These are phyloP conservation scores for Eulemur mongoz DNA, from an alignment of 2,797 vertebrate species.

Conservation along the genomic window DNA sequence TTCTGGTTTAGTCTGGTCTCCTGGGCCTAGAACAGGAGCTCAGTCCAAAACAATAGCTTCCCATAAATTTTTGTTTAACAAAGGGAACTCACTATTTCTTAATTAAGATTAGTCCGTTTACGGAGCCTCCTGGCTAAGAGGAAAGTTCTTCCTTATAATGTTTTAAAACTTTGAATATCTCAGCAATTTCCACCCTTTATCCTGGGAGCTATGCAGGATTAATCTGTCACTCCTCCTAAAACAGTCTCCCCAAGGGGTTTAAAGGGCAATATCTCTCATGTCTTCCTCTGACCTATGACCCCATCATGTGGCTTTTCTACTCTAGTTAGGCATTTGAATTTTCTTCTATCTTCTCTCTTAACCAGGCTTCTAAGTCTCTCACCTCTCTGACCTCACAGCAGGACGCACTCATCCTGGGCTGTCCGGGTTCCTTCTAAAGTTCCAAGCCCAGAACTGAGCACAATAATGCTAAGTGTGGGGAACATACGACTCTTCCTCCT, in stretches of 20 bases:
- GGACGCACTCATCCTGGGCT: not conserved
- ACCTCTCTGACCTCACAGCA: not conserved
- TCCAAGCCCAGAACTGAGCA: not conserved
- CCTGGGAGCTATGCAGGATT: not conserved
- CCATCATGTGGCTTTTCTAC: not conserved
- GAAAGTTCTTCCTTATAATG: not conserved
- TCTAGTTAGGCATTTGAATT: not conserved
- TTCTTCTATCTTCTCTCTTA: not conserved
- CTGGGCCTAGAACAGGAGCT: not conserved
- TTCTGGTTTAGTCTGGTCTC: not conserved
- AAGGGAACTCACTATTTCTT: not conserved
- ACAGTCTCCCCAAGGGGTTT: not conserved
- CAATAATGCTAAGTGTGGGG: not conserved
- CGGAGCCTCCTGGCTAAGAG: not conserved
- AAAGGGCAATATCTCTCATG: not conserved
- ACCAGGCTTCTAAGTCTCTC: not conserved
- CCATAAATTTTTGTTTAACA: not conserved
- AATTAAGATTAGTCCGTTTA: not conserved
- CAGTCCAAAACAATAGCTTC: not conserved
- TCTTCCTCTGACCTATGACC: not conserved
- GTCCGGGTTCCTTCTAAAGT: not conserved
- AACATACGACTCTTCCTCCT: fast-evolving
- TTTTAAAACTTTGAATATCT: not conserved
- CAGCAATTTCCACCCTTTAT: not conserved
- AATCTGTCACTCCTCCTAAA: not conserved